phyloP scores from a whole-genome alignment of 2,888 invertebrate species.

The Bellardia pandia region DNA sequence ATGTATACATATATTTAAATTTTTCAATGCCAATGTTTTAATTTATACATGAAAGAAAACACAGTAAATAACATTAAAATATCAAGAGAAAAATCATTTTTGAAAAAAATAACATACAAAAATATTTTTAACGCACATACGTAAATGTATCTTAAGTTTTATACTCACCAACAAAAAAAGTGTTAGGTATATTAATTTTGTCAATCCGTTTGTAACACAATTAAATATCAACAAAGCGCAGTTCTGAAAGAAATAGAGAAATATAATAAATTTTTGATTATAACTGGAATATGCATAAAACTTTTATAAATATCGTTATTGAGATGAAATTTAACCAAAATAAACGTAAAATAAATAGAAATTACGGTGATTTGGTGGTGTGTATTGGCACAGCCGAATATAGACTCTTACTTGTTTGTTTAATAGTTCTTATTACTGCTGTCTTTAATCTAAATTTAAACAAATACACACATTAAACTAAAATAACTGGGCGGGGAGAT shows the following conservation, averaged over 20 bases:
- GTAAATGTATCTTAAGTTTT: conserved; percentile 3
- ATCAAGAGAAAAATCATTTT: neutral
- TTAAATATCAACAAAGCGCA: too few relatives aligned
- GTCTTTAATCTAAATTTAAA: conserved; percentile 7
- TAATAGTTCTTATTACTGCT: neutral
- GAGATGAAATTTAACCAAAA: too few relatives aligned
- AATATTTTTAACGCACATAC: neutral
- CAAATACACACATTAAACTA: neutral
- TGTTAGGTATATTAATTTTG: too few relatives aligned
- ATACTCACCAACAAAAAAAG: too few relatives aligned
- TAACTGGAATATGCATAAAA: too few relatives aligned
- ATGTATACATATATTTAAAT: conserved; percentile 28
- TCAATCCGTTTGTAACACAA: too few relatives aligned
- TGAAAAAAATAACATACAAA: neutral
- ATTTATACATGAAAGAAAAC: conserved; percentile 24
- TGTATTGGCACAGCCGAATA: too few relatives aligned
- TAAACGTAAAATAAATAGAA: too few relatives aligned
- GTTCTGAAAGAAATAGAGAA: too few relatives aligned
- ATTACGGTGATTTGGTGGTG: too few relatives aligned
- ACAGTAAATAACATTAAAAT: conserved; percentile 16
- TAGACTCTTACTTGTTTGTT: neutral
- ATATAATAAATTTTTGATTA: too few relatives aligned
- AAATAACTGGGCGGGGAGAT: neutral
- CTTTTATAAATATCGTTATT: too few relatives aligned
- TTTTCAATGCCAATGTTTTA: conserved; percentile 71